Percentiles rank a stretch among this genome's conserved stretches.
Evolutionary conservation across 2,888 invertebrate genomes (phyloP).

Genomic region (Oegoconia quadripuncta): DNA sequence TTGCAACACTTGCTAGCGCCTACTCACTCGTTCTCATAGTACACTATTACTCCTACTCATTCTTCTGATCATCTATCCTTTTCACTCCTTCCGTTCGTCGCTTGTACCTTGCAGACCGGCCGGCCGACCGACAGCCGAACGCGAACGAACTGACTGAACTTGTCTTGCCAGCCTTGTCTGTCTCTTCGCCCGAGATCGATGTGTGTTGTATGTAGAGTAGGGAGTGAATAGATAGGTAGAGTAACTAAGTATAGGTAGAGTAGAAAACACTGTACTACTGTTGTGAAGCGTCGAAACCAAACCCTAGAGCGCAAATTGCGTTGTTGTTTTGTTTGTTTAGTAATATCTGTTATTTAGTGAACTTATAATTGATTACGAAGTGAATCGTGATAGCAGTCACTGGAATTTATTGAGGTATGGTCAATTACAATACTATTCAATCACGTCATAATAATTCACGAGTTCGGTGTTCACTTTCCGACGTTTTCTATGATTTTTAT

Average conservation of each 20-base stretch:
- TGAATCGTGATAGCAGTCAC: constrained; percentile 31
- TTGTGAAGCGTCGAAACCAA: constrained; percentile 47
- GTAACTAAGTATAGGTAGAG: not conserved
- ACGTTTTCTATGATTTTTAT: constrained; percentile 27
- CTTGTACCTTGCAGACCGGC: too few species aligned
- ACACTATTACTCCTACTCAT: too few species aligned
- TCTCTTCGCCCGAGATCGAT: too few species aligned
- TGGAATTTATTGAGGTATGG: constrained; percentile 54
- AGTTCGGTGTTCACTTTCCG: constrained; percentile 47
- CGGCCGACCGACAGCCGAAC: too few species aligned
- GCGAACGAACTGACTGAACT: too few species aligned
- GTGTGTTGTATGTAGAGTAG: not conserved
- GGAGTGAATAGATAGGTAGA: not conserved
- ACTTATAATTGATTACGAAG: constrained; percentile 23
- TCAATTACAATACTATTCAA: constrained; percentile 46
- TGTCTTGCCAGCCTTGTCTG: too few species aligned
- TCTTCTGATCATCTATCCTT: too few species aligned
- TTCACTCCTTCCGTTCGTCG: too few species aligned
- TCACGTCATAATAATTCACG: constrained; percentile 52
- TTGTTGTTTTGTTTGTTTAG: constrained; percentile 48
- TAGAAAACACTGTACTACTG: not conserved
- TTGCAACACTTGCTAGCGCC: too few species aligned
- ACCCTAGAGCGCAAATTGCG: constrained; percentile 47
- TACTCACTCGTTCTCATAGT: too few species aligned
- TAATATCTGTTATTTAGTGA: constrained; percentile 25